A percentile compares a stretch with the other conserved stretches of the same genome.
Evolutionary conservation across 2,888 invertebrate genomes (phyloP).

Genomic region (Artemia sinica): DNA sequence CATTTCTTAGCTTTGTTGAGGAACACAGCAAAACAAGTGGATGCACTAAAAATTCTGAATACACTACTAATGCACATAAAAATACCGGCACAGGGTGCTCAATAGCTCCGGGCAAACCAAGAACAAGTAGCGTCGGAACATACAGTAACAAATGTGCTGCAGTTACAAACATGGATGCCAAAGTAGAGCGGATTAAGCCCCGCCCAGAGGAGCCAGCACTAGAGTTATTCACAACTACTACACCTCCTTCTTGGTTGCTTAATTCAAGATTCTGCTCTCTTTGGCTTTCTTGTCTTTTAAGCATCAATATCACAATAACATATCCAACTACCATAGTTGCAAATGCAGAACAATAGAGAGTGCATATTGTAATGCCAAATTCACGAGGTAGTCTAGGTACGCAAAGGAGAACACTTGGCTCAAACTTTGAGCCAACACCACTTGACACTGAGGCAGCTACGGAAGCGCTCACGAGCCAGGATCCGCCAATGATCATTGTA

Average conservation of each 20-base stretch:
- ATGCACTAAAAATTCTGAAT: conserved; percentile 29
- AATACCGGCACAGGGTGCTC: conserved; percentile 24
- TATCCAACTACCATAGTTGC: conserved; percentile 27
- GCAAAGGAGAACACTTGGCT: conserved; percentile 28
- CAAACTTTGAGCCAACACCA: conserved; percentile 26
- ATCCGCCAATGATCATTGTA: conserved; percentile 2
- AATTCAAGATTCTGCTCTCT: conserved; percentile 14
- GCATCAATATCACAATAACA: conserved; percentile 25
- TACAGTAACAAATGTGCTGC: conserved; percentile 28
- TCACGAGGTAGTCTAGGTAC: conserved; percentile 28
- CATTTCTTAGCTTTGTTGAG: conserved; percentile 26
- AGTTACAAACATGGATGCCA: conserved; percentile 27
- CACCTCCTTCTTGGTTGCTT: conserved; percentile 9
- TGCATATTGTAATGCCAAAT: conserved; percentile 28
- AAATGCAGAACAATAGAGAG: conserved; percentile 27
- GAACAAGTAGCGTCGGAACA: conserved; percentile 28
- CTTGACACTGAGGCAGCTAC: conserved; percentile 25
- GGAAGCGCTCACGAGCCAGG: conserved; percentile 25
- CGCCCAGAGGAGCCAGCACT: conserved; percentile 11
- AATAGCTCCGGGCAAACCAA: conserved; percentile 26
- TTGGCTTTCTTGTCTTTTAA: not conserved
- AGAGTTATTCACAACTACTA: not conserved
- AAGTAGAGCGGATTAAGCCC: conserved; percentile 23
- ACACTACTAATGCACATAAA: conserved; percentile 28
- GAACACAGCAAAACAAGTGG: conserved; percentile 27